Percentiles rank a stretch among this genome's conserved stretches.
Conservation (phyloP, 2,888 invertebrate species). For the Lasioglossum malachurum region DNA sequence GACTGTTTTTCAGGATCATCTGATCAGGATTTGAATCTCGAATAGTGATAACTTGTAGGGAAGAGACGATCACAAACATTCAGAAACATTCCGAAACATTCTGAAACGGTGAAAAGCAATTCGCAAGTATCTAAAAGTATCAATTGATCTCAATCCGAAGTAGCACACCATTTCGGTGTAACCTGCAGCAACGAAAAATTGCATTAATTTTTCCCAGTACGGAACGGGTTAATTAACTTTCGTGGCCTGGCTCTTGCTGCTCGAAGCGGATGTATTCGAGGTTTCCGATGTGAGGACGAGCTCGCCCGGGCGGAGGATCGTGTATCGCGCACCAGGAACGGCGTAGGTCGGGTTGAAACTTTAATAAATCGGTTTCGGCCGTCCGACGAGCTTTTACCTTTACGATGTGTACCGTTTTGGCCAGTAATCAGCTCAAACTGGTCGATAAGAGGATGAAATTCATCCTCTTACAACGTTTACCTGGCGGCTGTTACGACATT, state of each 20-base stretch:
- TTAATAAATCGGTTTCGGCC: constrained; percentile 36
- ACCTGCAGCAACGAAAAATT: background rate
- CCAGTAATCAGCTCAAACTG: constrained; percentile 57
- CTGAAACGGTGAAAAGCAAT: background rate
- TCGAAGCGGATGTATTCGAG: background rate
- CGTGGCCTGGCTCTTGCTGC: background rate
- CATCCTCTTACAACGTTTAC: constrained; percentile 59
- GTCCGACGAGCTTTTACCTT: constrained; percentile 33
- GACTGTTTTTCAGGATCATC: background rate
- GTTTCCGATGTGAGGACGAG: background rate
- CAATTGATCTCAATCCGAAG: background rate
- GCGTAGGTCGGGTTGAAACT: constrained; percentile 9
- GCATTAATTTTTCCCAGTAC: background rate
- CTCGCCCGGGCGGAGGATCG: background rate
- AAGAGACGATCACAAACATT: no score
- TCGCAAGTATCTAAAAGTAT: background rate
- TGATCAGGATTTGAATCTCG: background rate
- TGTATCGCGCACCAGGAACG: background rate
- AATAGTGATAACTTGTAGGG: background rate
- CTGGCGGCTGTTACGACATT: constrained; percentile 40
- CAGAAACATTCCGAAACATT: no score
- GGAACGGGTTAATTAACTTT: background rate
- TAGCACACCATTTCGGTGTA: no score
- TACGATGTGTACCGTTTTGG: constrained; percentile 50
- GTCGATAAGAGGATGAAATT: constrained; percentile 64